Evolutionary conservation across 1,140 invertebrate species (phyloP).

Genomic region (Streblospio benedicti): DNA sequence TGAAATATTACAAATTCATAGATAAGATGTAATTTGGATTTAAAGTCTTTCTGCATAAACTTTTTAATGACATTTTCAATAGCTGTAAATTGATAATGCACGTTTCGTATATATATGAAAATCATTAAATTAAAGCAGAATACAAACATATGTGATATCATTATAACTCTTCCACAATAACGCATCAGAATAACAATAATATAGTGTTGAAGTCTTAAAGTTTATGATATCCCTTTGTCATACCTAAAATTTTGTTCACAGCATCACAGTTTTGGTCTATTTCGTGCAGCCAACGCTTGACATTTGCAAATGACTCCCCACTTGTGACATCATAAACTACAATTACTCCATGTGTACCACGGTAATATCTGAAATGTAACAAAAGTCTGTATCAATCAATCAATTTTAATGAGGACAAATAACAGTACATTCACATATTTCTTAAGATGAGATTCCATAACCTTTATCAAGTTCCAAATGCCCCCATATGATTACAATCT

Average conservation of each 20-base stretch:
- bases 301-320: conserved; percentile 97
- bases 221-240: too few relatives aligned
- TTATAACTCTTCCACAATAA: not conserved
- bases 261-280: conserved; percentile 99
- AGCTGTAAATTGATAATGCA: too few relatives aligned
- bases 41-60: too few relatives aligned
- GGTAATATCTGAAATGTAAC: conserved; percentile 77
- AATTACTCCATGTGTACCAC: conserved; percentile 97
- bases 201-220: not conserved
- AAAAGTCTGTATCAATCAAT: conserved; percentile 14
- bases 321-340: conserved; percentile 99
- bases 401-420: conserved; percentile 14
- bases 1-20: too few relatives aligned
- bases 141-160: not conserved
- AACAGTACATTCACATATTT: not conserved
- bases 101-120: too few relatives aligned
- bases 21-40: too few relatives aligned
- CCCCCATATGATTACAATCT: too few relatives aligned
- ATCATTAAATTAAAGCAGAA: too few relatives aligned
- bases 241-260: conserved; percentile 95
- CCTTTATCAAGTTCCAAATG: not conserved
- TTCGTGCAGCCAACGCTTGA: conserved; percentile 89
- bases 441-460: not conserved
- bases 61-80: too few relatives aligned
- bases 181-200: not conserved